These are phyloP conservation scores for Limnothrissa miodon DNA, from an alignment of 2,113 vertebrate genomes.

Conservation along the genomic window DNA sequence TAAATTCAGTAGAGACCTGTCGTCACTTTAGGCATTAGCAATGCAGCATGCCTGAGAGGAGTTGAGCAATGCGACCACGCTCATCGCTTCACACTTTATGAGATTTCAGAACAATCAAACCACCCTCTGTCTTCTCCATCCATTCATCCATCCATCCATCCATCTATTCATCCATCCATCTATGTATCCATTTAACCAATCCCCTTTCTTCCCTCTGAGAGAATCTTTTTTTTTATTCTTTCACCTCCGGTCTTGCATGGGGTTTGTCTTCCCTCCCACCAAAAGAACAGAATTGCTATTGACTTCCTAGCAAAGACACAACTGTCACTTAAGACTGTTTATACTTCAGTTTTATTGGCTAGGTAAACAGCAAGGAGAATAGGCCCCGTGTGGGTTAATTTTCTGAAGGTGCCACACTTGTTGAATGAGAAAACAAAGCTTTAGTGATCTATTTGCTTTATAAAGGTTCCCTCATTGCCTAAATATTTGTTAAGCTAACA, in stretches of 20 bases:
- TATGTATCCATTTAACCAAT: not conserved
- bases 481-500: constrained; percentile 49
- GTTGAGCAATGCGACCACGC: constrained; percentile 7
- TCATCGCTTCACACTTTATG: constrained; percentile 19
- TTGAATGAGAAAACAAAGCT: constrained; percentile 36
- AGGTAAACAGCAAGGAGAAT: constrained; percentile 2
- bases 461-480: constrained; percentile 32
- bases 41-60: constrained; percentile 8
- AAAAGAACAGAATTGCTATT: not conserved
- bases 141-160: not conserved
- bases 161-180: not conserved
- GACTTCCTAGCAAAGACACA: constrained; percentile 10
- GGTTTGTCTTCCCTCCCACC: not conserved
- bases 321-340: constrained; percentile 9
- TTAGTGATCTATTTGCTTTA: constrained; percentile 38
- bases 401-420: constrained; percentile 29
- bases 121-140: not conserved
- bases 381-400: constrained; percentile 26
- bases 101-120: constrained; percentile 6
- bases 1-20: constrained; percentile 28
- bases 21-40: constrained; percentile 32
- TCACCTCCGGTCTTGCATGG: not conserved
- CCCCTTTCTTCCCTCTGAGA: not conserved
- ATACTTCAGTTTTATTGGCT: constrained; percentile 28
- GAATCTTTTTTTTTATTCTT: not conserved